Base-by-base conservation (phyloP, 2,113 vertebrate genomes). In the Gopherus flavomarginatus region DNA sequence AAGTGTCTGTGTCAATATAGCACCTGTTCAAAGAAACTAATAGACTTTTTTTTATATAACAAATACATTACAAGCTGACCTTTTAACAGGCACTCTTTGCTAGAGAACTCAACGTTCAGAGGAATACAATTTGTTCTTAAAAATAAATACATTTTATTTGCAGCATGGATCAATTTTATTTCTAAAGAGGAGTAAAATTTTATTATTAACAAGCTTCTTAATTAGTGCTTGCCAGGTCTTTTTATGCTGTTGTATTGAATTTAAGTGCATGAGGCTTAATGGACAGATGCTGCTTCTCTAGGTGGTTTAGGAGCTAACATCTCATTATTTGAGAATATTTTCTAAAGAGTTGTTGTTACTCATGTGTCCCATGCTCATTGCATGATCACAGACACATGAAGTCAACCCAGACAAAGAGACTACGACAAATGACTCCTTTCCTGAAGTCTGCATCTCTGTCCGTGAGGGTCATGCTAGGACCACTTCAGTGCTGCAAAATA, bases 261-360 rank as follows among this genome's bases (percentile, higher is more conserved):
- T 95, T 92, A 86, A 96, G 89, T 79, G 62, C 84, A 94, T 93
- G 93, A 89, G 85, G 83, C 87, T 97, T 96, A 57, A 91, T 78
- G 93, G 93, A 95, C 85, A 96, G 90, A 97, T 92, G 87, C 79
- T 94, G 69, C 94, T 93, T 95, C 95, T 95, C 94, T 82, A 92
- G 92, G 83, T 94, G 92, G 44, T 93, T 97, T 86, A 92, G 95
- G 95, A 95, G 89, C 83, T 96, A 95, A 96, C 95, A 53, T 56
- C 94, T 94, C 90, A 97, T 95, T 81, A 94, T 95, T 87, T 96
- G 83, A 94, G 89, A 52, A 5, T 56, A 56, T 89, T 91, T 38
- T 42, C 35, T 38, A 53, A 53, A 86, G 53, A 13, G 13, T 7
- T 65, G 27, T 65, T 35, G 49, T 50, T 50, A 44, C 57, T 84